Base-by-base conservation (phyloP, 2,888 invertebrate genomes). In the Buathra laborator region DNA sequence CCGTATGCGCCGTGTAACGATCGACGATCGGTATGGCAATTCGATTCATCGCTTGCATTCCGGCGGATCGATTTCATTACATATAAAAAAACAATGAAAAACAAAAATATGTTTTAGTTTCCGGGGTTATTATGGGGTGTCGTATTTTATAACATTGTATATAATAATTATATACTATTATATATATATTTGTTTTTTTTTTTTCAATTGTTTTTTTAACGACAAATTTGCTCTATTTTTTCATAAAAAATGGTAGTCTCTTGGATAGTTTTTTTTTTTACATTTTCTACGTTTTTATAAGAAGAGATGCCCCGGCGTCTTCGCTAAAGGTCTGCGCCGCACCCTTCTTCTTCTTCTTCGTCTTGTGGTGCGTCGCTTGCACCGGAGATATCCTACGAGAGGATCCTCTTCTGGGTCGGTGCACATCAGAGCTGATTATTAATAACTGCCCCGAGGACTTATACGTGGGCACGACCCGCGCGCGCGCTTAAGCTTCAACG, bases 341-440 rank as follows among this genome's bases (percentile, higher is more conserved):
- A 88, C 87, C 87, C 86, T 66, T 56, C 66, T 62, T 71, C 80
- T 37, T 89, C 88, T 85, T 86, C 86, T 86, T 87, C 87, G 79
- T 86, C 84, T 87, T 80, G 64, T 10, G 43, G 43, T 66, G 64
- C 85, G 71, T 62, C 67, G 66, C n/a, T 37, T 76, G 48, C 72
- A 80, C 79, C 62, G 82, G 37, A 76, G 76, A 72, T 48, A 70
- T 84, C 81, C 78, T 84, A 78, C 84, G 76, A 86, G 76, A 86
- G 81, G 86, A 87, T 87, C 84, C 88, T 86, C 88, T 86, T 88
- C 87, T 88, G 87, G 88, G 88, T 88, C 88, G 88, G 81, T 82
- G 78, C 56, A 78, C 85, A 79, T 75, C 85, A 85, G 82, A 85
- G 85, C 85, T 87, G 87, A 88, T 88, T 88, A 88, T 88, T 88